Evolutionary conservation across 2,888 invertebrate species (phyloP), one percentile per base, ranked within the genome.

Genomic region (Xestia sexstrigata): DNA sequence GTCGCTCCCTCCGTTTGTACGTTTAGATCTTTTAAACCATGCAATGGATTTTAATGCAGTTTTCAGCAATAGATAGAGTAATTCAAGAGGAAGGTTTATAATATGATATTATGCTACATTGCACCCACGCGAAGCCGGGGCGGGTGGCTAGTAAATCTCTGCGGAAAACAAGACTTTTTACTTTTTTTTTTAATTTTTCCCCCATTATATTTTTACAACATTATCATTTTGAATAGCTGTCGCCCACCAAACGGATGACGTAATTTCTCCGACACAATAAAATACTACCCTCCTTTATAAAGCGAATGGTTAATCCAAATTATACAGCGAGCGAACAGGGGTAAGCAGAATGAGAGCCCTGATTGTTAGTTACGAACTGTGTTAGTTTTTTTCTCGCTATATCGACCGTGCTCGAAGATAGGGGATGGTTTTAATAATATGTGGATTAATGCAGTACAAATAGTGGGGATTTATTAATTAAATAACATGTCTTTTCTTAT

Each of bases 291-390:
- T 74, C 55, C 74, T 82, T 81, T 82, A 88, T 87, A 86, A 89
- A 89, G 88, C 87, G 87, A 90, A 89, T 90, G 82, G 82, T 87
- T 90, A 92, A 92, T 92, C 89, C 89, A 89, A 92, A 92, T 91
- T 90, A 91, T 88, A 91, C 89, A 85, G 85, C 85, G 78, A 78
- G 73, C 71, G 81, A 73, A 71, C 66, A 63, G 81, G 84, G 82
- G 79, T 81, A 79, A n/a, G 49, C 67, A 79, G 77, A 63, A 70
- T 45, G 58, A 84, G 87, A 35, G 42, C 45, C 39, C 62, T 72
- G 84, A 83, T 83, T 83, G 79, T 83, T 66, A 63, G 69, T 72
- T 74, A 76, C 69, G 62, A 71, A 58, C 76, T 67, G 52, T 70
- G 62, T 23, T 42, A 2, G 0, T 52, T 39, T 70, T 72, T 74